Conservation (phyloP, 2,797 vertebrate species). For the Halcyon chelicuti region DNA sequence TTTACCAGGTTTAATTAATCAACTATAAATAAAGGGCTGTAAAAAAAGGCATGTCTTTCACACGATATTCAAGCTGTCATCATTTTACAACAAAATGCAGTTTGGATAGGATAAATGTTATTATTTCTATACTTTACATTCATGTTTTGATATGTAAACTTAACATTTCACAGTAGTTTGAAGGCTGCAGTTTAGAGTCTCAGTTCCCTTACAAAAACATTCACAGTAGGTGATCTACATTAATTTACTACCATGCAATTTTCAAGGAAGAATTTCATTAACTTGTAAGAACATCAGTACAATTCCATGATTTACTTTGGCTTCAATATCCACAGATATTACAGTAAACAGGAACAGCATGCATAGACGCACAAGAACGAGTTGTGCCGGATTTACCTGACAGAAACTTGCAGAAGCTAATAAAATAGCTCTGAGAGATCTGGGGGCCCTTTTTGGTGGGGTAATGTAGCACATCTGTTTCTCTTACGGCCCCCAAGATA, state of each 20-base stretch:
- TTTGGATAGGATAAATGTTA: neutral
- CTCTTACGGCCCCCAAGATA: conserved; percentile 58
- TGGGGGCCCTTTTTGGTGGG: conserved; percentile 7
- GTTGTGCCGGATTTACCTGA: conserved; percentile 37
- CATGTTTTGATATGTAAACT: neutral
- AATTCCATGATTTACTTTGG: neutral
- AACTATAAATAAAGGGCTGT: conserved; percentile 59
- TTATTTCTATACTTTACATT: neutral
- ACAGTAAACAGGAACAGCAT: conserved; percentile 5
- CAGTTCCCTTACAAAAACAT: neutral
- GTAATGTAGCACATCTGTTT: conserved; percentile 48
- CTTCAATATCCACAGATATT: neutral
- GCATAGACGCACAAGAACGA: neutral
- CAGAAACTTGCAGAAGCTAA: conserved; percentile 15
- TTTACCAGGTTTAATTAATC: conserved; percentile 63
- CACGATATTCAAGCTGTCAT: neutral
- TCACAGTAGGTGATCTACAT: neutral
- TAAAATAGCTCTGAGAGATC: conserved; percentile 3
- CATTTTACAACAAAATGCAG: conserved; percentile 17
- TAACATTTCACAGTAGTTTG: neutral
- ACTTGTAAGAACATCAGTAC: neutral
- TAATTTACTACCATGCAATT: neutral
- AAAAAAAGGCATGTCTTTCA: neutral
- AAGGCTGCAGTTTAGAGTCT: neutral
- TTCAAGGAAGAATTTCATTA: conserved; percentile 19